Base-by-base conservation (phyloP, 2,888 invertebrate species). In the Dolomedes plantarius region DNA sequence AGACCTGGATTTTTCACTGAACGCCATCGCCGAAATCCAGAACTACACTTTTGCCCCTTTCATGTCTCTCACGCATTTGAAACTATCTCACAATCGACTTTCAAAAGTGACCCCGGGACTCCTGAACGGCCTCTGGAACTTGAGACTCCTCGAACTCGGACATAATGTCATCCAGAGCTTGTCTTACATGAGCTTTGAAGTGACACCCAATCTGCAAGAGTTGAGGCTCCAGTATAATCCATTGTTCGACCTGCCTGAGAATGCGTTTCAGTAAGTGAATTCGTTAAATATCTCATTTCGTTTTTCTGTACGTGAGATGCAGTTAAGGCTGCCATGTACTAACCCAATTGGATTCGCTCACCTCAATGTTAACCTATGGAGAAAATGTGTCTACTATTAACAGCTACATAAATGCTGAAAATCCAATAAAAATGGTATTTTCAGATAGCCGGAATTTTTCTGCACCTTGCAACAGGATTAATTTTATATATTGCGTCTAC, bases 141-240 rank as follows among this genome's bases (percentile, higher is more conserved):
- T 89, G 23, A 82, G 76, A 39, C 68, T 87, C 1, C 32, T 89
- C n/a, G 88, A 89, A 56, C 11, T 88, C 1, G 82, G 88, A 0
- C 74, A 86, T 7, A 89, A 89, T 31, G 50, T 50, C 23, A 94
- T 95, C 90, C 73, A 87, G 5, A 41, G 13, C 9, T 1, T 82
- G 1, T 46, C 56, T 9, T 16, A 68, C 13, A n/a, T 5, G 11
- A 50, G 29, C 36, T 87, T 87, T 28, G 36, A n/a, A 29, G 29
- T 27, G 11, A 77, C 72, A 0, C 69, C 82, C 0, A 32, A 73
- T 11, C 46, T 87, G 1, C 64, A 71, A 29, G 87, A 87, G 27
- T 23, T 87, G 13, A 67, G 78, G 11, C 28, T 87, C 16, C 81
- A 82, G 31, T 82, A 64, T 28, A 87, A 87, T n/a, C 81, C 81